These are phyloP conservation scores for Tyrophagus putrescentiae DNA, from an alignment of 1,140 invertebrate genomes.

Conservation along the genomic window DNA sequence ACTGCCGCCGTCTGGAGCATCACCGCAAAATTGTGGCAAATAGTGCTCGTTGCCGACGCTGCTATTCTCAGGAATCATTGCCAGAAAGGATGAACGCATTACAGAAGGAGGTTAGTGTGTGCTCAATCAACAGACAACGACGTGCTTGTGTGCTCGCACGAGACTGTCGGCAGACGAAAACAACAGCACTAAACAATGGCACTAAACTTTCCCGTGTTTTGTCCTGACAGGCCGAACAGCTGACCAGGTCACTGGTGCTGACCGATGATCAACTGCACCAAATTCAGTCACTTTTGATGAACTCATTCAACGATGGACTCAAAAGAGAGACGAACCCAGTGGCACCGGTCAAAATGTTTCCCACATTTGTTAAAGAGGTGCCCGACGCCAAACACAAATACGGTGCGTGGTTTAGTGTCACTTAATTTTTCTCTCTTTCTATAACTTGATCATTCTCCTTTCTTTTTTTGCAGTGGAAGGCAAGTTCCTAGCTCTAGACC, in stretches of 20 bases:
- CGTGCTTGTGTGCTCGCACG: too few species aligned
- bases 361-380: conserved; percentile 87
- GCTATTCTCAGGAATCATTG: too few species aligned
- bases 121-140: neutral
- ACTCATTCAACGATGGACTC: conserved; percentile 63
- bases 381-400: conserved; percentile 75
- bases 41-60: too few species aligned
- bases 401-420: neutral
- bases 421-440: neutral
- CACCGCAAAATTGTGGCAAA: too few species aligned
- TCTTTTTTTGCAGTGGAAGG: conserved; percentile 59
- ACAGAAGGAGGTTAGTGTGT: neutral
- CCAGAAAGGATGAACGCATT: neutral
- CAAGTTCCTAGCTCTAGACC: conserved; percentile 87
- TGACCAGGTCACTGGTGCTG: conserved; percentile 65
- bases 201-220: neutral
- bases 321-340: conserved; percentile 53
- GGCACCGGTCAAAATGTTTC: conserved; percentile 74
- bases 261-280: conserved; percentile 57
- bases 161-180: neutral
- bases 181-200: neutral
- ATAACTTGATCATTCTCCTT: conserved; percentile 6
- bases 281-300: conserved; percentile 55
- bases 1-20: too few species aligned
- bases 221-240: conserved; percentile 34